phyloP scores from a whole-genome alignment of 2,888 invertebrate species.

The Bombyx huttoni region DNA sequence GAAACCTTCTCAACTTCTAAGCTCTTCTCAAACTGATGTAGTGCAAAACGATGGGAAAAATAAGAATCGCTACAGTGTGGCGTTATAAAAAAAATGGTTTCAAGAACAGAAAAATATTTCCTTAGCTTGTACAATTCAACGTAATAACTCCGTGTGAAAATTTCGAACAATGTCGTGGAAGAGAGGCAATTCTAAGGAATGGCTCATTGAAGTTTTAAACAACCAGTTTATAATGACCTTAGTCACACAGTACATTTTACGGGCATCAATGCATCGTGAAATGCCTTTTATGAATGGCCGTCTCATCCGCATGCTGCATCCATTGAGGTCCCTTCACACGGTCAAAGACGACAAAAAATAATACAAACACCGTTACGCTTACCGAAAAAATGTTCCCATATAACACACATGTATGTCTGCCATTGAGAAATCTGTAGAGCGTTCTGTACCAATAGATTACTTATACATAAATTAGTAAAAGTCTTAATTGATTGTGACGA shows the following conservation, averaged over 20 bases:
- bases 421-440: slow-evolving; percentile 47
- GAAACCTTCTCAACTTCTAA: too few species aligned
- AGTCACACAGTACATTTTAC: slow-evolving; percentile 16
- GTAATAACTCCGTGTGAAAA: slow-evolving; percentile 49
- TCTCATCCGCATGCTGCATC: slow-evolving; percentile 49
- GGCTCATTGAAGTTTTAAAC: slow-evolving; percentile 52
- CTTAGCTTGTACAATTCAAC: slow-evolving; percentile 23
- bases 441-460: slow-evolving; percentile 13
- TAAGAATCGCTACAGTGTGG: background rate
- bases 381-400: slow-evolving; percentile 57
- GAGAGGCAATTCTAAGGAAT: slow-evolving; percentile 46
- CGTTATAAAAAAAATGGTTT: background rate
- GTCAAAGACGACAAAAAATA: slow-evolving; percentile 66
- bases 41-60: background rate
- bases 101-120: slow-evolving; percentile 7
- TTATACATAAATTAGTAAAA: slow-evolving; percentile 9
- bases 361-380: slow-evolving; percentile 70
- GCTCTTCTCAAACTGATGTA: background rate
- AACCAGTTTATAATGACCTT: slow-evolving; percentile 29
- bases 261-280: slow-evolving; percentile 18
- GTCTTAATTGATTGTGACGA: slow-evolving; percentile 9
- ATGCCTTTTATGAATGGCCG: slow-evolving; percentile 33
- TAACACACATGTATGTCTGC: slow-evolving; percentile 59
- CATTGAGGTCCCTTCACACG: slow-evolving; percentile 69
- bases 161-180: slow-evolving; percentile 41